phyloP scores from a whole-genome alignment of 2,797 vertebrate genomes.

The Urocyon cinereoargenteus region DNA sequence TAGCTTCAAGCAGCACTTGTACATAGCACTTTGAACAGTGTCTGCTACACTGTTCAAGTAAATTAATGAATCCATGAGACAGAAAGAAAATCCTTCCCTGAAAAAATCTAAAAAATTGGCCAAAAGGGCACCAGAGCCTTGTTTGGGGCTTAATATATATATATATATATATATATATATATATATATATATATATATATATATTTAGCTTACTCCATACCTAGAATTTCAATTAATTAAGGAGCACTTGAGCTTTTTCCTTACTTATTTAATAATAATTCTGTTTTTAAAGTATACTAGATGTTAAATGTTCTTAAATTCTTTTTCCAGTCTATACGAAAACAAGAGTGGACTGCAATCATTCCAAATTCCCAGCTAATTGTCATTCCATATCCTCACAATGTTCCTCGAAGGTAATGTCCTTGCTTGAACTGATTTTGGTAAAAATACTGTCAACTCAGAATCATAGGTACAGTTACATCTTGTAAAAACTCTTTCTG shows the following conservation, averaged over 20 bases:
- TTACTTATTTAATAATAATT: constrained; percentile 63
- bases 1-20: neutral
- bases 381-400: constrained; percentile 96
- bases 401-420: constrained; percentile 94
- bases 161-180: neutral
- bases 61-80: neutral
- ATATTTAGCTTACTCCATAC: neutral
- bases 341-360: constrained; percentile 98
- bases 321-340: constrained; percentile 90
- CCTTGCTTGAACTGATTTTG: constrained; percentile 36
- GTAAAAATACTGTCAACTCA: constrained; percentile 9
- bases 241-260: neutral
- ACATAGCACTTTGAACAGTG: neutral
- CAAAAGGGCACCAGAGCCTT: neutral
- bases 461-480: neutral
- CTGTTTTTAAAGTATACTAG: neutral
- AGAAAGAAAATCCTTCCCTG: neutral
- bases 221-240: constrained; percentile 32
- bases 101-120: neutral
- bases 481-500: neutral
- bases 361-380: constrained; percentile 99
- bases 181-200: neutral
- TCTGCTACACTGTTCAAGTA: neutral
- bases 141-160: neutral
- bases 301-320: constrained; percentile 75